These are phyloP conservation scores for Ceryle rudis DNA, from an alignment of 2,797 vertebrate species.

Conservation along the genomic window DNA sequence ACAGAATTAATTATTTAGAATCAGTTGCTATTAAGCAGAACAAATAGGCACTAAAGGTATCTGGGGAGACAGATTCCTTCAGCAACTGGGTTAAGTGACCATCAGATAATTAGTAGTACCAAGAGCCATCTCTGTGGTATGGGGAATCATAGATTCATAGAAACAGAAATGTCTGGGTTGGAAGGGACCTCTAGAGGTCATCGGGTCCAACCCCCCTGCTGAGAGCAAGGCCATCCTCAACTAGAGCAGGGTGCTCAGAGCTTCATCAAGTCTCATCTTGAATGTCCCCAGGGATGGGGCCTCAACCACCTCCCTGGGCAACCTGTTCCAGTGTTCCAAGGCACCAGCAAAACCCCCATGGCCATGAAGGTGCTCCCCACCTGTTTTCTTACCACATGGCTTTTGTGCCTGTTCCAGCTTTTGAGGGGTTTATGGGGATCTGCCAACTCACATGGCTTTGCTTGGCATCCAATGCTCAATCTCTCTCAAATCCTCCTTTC, in stretches of 20 bases:
- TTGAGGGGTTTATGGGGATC: neutral
- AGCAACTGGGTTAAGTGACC: neutral
- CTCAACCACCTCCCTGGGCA: no score
- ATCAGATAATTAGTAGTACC: no score
- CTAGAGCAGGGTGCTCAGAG: no score
- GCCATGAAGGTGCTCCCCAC: neutral
- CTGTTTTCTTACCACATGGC: neutral
- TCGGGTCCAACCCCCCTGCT: no score
- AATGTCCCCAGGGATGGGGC: no score
- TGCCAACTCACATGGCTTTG: accelerated
- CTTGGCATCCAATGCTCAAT: neutral
- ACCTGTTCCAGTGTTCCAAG: neutral
- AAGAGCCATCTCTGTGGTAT: neutral
- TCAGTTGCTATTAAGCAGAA: neutral
- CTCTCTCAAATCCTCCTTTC: neutral
- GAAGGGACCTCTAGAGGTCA: no score
- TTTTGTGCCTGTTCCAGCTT: neutral
- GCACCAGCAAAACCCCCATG: neutral
- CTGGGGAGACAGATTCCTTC: neutral
- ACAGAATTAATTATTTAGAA: neutral
- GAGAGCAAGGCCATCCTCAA: no score
- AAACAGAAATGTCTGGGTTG: no score
- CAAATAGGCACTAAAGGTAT: neutral
- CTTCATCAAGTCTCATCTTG: no score
- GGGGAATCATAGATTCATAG: neutral